Base-by-base conservation (phyloP, 2,113 vertebrate species). In the Notarius quadriscutis region DNA sequence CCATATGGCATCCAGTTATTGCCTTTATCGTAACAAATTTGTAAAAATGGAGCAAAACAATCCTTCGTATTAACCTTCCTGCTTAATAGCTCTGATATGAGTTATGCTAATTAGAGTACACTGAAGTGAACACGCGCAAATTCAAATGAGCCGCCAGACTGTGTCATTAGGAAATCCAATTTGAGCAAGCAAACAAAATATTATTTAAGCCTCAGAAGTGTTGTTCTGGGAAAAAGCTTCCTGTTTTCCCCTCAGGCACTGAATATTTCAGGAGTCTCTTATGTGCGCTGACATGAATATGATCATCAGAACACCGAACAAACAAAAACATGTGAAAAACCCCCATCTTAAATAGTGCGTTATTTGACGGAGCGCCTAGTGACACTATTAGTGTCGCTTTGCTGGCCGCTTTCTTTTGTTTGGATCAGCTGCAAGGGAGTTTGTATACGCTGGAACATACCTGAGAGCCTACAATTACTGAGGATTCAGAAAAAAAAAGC, bases 381-480 rank as follows among this genome's bases (percentile, higher is more conserved):
- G 57, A 6, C 60, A 69, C 51, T 87, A 80, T 34, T 79, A 55
- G 81, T 86, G 74, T 83, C 71, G 60, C 11, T 30, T 82, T 27
- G 18, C 34, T 67, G 69, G 5, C 62, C 67, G 79, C 75, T 53
- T 60, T 81, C 62, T 53, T 55, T 60, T 75, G 58, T 63, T 84
- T 20, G 1, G 55, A 71, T 27, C 65, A 79, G 20, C 78, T 62
- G 25, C 48, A n/a, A 80, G 80, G 83, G 72, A 27, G 57, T 65
- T 50, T 48, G 34, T 11, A 48, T 14, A 11, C 72, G 50, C 78
- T 60, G 17, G 18, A 72, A 41, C 22, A 22, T 48, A 86, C 72
- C 72, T 82, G 69, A 88, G 85, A 78, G 85, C 78, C 81, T 53
- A 63, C 81, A 89, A 74, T 30, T 82, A 58, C 77, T 30, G 78